These are phyloP conservation scores for Galago senegalensis DNA, from an alignment of 2,797 vertebrate species.

Conservation along the genomic window DNA sequence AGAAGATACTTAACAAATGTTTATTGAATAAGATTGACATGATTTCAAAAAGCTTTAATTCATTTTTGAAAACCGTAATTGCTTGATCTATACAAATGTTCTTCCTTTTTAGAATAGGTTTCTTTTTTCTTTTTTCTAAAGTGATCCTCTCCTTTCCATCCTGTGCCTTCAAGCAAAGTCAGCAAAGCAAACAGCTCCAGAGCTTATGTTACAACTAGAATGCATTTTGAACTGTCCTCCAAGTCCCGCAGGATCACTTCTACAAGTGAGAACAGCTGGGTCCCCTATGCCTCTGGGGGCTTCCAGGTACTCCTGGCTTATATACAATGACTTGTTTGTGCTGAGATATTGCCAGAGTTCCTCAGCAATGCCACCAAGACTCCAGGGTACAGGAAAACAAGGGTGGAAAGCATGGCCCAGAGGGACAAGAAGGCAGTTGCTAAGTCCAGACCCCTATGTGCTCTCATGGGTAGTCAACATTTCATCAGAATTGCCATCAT, in stretches of 20 bases:
- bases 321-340: constrained; percentile 66
- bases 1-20: constrained; percentile 33
- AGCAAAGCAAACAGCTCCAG: constrained; percentile 59
- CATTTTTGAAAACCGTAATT: constrained; percentile 31
- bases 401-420: constrained; percentile 27
- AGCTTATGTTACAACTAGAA: constrained; percentile 54
- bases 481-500: constrained; percentile 60
- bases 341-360: neutral
- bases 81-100: constrained; percentile 19
- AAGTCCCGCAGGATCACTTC: constrained; percentile 65
- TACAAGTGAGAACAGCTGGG: constrained; percentile 59
- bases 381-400: constrained; percentile 60
- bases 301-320: constrained; percentile 49
- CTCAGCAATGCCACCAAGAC: neutral
- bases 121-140: neutral
- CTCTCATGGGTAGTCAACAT: neutral
- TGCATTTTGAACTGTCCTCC: constrained; percentile 41
- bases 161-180: constrained; percentile 3
- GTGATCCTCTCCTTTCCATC: neutral
- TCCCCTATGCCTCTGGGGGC: constrained; percentile 39
- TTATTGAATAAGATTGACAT: constrained; percentile 13
- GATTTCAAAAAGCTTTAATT: constrained; percentile 58
- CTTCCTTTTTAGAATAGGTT: constrained; percentile 36
- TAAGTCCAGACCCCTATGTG: fast-evolving
- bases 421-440: constrained; percentile 45